A percentile compares a stretch with the other conserved stretches of the same genome.
Evolutionary conservation across 2,888 invertebrate genomes (phyloP).

Genomic region (Drosophila meridiana): DNA sequence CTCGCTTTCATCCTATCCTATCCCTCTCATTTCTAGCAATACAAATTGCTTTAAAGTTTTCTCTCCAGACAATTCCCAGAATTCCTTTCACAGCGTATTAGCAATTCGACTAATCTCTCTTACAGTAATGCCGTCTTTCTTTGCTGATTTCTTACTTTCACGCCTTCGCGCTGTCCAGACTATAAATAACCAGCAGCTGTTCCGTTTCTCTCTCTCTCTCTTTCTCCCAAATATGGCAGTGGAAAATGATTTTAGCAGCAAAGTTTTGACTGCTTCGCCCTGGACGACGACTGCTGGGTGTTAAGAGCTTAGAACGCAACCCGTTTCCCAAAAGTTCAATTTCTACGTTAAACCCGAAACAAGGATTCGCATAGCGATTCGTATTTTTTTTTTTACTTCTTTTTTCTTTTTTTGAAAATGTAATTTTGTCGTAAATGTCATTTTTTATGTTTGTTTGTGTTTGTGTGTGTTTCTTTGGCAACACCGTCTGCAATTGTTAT

Average conservation of each 20-base stretch:
- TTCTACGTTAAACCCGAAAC: slow-evolving; percentile 19
- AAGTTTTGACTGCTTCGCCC: slow-evolving; percentile 46
- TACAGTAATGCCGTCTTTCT: background rate
- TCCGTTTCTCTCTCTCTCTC: slow-evolving; percentile 11
- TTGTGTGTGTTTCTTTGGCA: slow-evolving; percentile 12
- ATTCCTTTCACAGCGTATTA: slow-evolving; percentile 11
- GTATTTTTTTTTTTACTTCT: slow-evolving; percentile 22
- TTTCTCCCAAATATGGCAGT: background rate
- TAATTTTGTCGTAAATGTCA: slow-evolving; percentile 73
- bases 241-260: slow-evolving; percentile 52
- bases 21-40: no score
- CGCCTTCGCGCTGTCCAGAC: slow-evolving; percentile 18
- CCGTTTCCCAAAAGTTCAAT: slow-evolving; percentile 36
- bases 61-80: background rate
- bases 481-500: slow-evolving; percentile 59
- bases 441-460: slow-evolving; percentile 60
- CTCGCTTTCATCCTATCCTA: no score
- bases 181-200: slow-evolving; percentile 68
- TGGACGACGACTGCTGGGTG: slow-evolving; percentile 21
- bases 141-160: slow-evolving; percentile 22
- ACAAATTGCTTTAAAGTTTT: background rate
- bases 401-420: slow-evolving; percentile 42
- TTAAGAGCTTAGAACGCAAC: slow-evolving; percentile 37
- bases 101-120: background rate
- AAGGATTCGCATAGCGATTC: slow-evolving; percentile 28